Percentiles rank a stretch among this genome's conserved stretches.
Conservation (phyloP, 2,888 invertebrate species). For the Melinaea menophilus region DNA sequence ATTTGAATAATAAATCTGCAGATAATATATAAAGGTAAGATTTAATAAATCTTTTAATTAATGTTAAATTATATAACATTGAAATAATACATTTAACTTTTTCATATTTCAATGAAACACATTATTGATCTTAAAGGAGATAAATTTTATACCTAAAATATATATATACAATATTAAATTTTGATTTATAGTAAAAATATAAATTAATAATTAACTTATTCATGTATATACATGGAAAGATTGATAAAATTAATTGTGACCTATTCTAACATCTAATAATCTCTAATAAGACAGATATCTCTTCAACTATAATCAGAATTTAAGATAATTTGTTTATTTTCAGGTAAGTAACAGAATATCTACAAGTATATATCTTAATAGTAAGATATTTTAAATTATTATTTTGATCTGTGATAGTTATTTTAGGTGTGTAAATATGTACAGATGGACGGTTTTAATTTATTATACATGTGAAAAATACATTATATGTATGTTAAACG, state of each 20-base stretch:
- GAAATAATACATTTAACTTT: too few relatives aligned
- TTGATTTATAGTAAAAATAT: too few relatives aligned
- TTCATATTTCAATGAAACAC: too few relatives aligned
- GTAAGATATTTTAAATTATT: slow-evolving; percentile 37
- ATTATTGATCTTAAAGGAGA: too few relatives aligned
- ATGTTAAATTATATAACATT: too few relatives aligned
- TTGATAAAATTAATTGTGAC: too few relatives aligned
- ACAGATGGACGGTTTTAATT: slow-evolving; percentile 46
- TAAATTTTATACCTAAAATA: too few relatives aligned
- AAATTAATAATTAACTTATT: too few relatives aligned
- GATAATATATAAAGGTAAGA: slow-evolving; percentile 7
- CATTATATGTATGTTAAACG: slow-evolving; percentile 53
- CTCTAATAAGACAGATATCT: background rate
- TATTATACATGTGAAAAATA: slow-evolving; percentile 53
- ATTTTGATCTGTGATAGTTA: slow-evolving; percentile 61
- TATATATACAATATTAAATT: too few relatives aligned
- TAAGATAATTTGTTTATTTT: background rate
- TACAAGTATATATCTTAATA: slow-evolving; percentile 8
- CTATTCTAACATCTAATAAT: too few relatives aligned
- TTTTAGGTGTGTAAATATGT: slow-evolving; percentile 61
- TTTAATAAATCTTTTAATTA: too few relatives aligned
- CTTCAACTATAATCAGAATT: background rate
- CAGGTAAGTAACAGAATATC: background rate
- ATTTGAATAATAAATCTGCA: slow-evolving; percentile 16
- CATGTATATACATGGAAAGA: too few relatives aligned